Evolutionary conservation across 2,888 invertebrate genomes (phyloP), one percentile per base, ranked within the genome.

Genomic region (Dugesia japonica): DNA sequence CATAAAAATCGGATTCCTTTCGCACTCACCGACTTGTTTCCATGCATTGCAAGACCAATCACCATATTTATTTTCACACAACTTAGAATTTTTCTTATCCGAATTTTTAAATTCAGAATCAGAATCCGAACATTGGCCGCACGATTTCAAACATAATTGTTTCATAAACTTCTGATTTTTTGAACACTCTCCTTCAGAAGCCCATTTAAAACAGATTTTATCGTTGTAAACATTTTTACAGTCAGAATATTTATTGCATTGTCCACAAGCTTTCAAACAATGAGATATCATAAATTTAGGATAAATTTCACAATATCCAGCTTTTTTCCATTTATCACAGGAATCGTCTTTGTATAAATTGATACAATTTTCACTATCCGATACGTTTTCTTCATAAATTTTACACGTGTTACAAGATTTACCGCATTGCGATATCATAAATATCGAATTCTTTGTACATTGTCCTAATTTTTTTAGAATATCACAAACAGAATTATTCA

Each of bases 11-110:
- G 56, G 56, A 56, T 56, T 56, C 17, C 56, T 56, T 56, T 56
- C 38, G 33, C 74, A 74, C 38, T 74, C 74, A 13, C 74, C 38
- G 1, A 28, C 38, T 74, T 38, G 28, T 28, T 31, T 56, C 56
- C 56, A 56, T 20, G 56, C 56, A 4, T 56, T n/a, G 17, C 56
- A 56, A 56, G 56, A 56, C 56, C 56, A 56, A 56, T 56, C 56
- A 9, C 56, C 56, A n/a, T 56, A 56, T 56, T 56, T 56, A n/a
- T 56, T 56, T 56, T 56, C 56, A n/a, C 56, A 56, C 1, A 4
- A 4, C 7, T 56, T n/a, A 20, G 56, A 20, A 13, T 20, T 1
- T 20, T 4, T 56, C 17, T 9, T 56, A 13, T 38, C 38, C 9
- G 38, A 17, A 20, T 20, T 20, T 4, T 4, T n/a, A 13, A 13